Conservation (phyloP, 1,140 invertebrate species). For the Littorina saxatilis region DNA sequence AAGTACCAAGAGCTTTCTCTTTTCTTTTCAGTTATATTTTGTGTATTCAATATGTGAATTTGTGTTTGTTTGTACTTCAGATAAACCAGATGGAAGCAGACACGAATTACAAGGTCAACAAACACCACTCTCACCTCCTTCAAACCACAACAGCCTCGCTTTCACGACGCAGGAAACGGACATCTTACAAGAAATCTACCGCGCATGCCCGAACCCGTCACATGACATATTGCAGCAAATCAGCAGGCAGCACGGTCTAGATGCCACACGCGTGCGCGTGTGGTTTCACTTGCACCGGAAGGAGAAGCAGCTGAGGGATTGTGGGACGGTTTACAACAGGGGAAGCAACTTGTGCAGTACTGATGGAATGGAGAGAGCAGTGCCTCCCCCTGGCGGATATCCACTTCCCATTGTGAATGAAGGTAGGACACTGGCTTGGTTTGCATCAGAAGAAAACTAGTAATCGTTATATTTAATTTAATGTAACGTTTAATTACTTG, state of each 20-base stretch:
- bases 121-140: not conserved
- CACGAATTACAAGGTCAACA: not conserved
- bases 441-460: not conserved
- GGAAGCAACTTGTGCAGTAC: no score
- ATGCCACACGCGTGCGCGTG: not conserved
- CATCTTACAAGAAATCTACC: constrained; percentile 14
- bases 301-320: not conserved
- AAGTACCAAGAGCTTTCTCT: no score
- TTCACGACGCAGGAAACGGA: constrained; percentile 30
- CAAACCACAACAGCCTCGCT: constrained; percentile 14
- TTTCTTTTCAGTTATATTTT: no score
- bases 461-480: no score
- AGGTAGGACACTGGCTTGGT: constrained; percentile 34
- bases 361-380: constrained; percentile 10
- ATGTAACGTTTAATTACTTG: no score
- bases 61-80: not conserved
- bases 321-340: not conserved
- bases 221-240: constrained; percentile 37
- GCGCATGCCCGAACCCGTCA: constrained; percentile 35
- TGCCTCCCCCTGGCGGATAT: constrained; percentile 38
- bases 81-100: not conserved
- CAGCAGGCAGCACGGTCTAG: constrained; percentile 30
- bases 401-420: constrained; percentile 52
- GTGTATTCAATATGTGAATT: no score
- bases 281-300: constrained; percentile 43